Evolutionary conservation across 2,113 vertebrate species (phyloP).

Genomic region (Ornithorhynchus anatinus): DNA sequence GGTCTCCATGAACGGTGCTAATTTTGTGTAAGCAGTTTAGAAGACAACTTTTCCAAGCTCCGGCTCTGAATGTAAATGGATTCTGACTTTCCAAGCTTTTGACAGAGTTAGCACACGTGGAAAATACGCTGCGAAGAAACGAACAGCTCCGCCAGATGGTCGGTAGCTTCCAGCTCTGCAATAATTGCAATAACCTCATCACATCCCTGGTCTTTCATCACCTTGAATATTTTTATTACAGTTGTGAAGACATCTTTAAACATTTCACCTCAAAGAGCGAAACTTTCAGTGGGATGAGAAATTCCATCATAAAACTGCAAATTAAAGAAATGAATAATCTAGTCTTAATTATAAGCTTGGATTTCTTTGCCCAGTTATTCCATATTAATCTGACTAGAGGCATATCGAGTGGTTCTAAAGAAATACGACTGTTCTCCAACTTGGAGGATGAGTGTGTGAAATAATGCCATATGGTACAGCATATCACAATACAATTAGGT

Average conservation of each 20-base stretch:
- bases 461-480: too few species aligned
- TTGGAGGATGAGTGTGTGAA: too few species aligned
- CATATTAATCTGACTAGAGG: not conserved
- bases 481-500: too few species aligned
- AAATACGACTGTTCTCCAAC: not conserved
- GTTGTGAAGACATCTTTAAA: constrained; percentile 53
- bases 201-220: constrained; percentile 57
- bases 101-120: constrained; percentile 37
- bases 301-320: constrained; percentile 37
- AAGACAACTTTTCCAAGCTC: constrained; percentile 59
- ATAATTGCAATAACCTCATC: constrained; percentile 60
- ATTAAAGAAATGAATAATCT: constrained; percentile 50
- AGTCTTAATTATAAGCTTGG: constrained; percentile 20
- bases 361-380: not conserved
- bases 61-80: constrained; percentile 50
- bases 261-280: constrained; percentile 39
- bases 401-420: not conserved
- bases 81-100: constrained; percentile 56
- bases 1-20: constrained; percentile 13
- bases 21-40: constrained; percentile 39
- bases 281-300: constrained; percentile 42
- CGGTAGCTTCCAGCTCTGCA: constrained; percentile 60
- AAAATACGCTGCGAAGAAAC: constrained; percentile 51
- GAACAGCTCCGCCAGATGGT: constrained; percentile 61
- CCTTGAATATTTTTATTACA: constrained; percentile 58